Conservation (phyloP, 2,888 invertebrate genomes). For the Drosophila atripex region DNA sequence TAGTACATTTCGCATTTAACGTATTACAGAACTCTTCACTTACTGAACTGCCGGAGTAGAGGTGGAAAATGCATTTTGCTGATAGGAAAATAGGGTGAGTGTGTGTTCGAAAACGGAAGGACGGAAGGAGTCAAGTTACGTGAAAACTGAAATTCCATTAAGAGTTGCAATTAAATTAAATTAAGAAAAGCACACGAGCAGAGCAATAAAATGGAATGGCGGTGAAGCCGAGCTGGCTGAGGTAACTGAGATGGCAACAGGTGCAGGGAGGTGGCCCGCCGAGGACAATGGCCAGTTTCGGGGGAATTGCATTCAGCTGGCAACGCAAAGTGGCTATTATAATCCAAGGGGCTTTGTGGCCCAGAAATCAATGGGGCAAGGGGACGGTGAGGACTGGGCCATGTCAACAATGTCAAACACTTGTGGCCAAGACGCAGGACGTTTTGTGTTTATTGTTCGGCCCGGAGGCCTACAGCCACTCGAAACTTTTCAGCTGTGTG, state of each 20-base stretch:
- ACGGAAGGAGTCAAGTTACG: slow-evolving; percentile 30
- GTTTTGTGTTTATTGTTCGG: slow-evolving; percentile 30
- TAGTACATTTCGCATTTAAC: slow-evolving; percentile 54
- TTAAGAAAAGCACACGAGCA: slow-evolving; percentile 41
- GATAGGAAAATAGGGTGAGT: slow-evolving; percentile 34
- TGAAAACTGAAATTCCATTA: slow-evolving; percentile 37
- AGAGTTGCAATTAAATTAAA: slow-evolving; percentile 40
- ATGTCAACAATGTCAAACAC: slow-evolving; percentile 65
- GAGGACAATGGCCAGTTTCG: slow-evolving; percentile 41
- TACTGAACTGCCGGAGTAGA: slow-evolving; percentile 32
- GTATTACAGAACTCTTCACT: slow-evolving; percentile 33
- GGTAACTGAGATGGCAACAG: slow-evolving; percentile 54
- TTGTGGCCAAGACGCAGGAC: slow-evolving; percentile 52
- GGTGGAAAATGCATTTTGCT: slow-evolving; percentile 11
- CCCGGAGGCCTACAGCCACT: slow-evolving; percentile 43
- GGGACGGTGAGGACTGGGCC: slow-evolving; percentile 13
- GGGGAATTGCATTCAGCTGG: slow-evolving; percentile 19
- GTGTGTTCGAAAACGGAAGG: slow-evolving; percentile 24
- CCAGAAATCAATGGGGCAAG: slow-evolving; percentile 54
- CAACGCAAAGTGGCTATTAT: slow-evolving; percentile 22
- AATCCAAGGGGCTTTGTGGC: slow-evolving; percentile 18
- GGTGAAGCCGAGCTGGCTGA: slow-evolving; percentile 11
- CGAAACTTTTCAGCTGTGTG: slow-evolving; percentile 55
- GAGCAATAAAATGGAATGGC: slow-evolving; percentile 55
- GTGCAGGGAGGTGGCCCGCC: slow-evolving; percentile 51